These are phyloP conservation scores for Dolichotis patagonum DNA, from an alignment of 2,113 vertebrate genomes.

Conservation along the genomic window DNA sequence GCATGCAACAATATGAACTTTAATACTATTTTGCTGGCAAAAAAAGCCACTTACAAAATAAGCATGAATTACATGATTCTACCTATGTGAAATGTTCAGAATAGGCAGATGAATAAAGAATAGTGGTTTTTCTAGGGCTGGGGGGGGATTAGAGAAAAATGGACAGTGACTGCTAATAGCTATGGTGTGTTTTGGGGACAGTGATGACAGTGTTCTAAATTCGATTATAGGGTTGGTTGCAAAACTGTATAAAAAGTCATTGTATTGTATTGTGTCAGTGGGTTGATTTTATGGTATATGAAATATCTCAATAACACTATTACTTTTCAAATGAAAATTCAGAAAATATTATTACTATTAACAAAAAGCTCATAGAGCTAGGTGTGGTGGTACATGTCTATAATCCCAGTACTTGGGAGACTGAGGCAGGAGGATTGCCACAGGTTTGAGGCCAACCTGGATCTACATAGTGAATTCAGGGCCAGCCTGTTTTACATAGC, in stretches of 20 bases:
- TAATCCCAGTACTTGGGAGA: neutral
- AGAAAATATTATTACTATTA: neutral
- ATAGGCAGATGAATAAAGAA: neutral
- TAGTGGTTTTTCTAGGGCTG: neutral
- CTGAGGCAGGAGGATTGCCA: neutral
- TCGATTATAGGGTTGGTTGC: neutral
- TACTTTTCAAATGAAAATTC: neutral
- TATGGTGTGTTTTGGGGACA: neutral
- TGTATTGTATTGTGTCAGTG: neutral
- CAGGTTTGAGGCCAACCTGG: neutral
- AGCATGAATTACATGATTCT: neutral
- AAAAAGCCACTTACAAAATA: neutral
- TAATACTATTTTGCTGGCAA: neutral
- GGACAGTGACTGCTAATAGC: neutral
- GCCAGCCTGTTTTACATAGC: neutral
- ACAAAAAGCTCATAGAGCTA: neutral
- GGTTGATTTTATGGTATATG: neutral
- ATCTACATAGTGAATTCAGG: neutral
- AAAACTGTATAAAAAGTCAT: neutral
- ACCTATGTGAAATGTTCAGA: neutral
- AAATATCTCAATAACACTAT: neutral
- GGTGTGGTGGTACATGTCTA: neutral
- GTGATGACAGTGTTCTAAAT: slow-evolving; percentile 1
- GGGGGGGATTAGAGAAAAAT: neutral
- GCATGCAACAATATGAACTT: neutral